phyloP scores from a whole-genome alignment of 1,140 invertebrate genomes.

The Mycetomoellerius zeteki region DNA sequence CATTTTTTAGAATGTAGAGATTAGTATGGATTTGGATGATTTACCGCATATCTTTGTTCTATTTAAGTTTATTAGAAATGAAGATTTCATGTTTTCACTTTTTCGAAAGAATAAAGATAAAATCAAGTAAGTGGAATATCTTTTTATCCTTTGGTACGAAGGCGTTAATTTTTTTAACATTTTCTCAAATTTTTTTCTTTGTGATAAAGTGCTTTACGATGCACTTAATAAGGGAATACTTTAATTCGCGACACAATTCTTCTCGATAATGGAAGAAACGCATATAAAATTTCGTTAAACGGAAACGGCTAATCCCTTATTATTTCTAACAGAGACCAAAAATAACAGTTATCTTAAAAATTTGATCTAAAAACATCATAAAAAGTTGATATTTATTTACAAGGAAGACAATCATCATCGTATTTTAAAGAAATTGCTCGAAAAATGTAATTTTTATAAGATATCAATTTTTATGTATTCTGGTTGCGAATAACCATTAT shows the following conservation, averaged over 20 bases:
- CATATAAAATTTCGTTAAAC: conserved; percentile 22
- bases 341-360: too few relatives aligned
- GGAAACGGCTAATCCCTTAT: conserved; percentile 4
- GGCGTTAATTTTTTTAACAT: neutral
- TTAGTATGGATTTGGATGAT: too few relatives aligned
- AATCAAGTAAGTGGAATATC: neutral
- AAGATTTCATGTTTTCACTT: neutral
- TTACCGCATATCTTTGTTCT: too few relatives aligned
- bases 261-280: neutral
- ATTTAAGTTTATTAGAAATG: neutral
- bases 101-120: neutral
- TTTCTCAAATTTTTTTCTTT: neutral
- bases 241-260: conserved; percentile 15
- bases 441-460: too few relatives aligned
- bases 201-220: neutral
- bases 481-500: too few relatives aligned
- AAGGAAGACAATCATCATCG: too few relatives aligned
- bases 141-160: neutral
- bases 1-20: too few relatives aligned
- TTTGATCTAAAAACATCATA: too few relatives aligned
- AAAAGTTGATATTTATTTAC: too few relatives aligned
- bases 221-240: conserved; percentile 10
- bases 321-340: neutral
- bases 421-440: too few relatives aligned
- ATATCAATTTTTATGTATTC: too few relatives aligned